Conservation (phyloP, 2,888 invertebrate species). For the Leptopterna dolabrata region DNA sequence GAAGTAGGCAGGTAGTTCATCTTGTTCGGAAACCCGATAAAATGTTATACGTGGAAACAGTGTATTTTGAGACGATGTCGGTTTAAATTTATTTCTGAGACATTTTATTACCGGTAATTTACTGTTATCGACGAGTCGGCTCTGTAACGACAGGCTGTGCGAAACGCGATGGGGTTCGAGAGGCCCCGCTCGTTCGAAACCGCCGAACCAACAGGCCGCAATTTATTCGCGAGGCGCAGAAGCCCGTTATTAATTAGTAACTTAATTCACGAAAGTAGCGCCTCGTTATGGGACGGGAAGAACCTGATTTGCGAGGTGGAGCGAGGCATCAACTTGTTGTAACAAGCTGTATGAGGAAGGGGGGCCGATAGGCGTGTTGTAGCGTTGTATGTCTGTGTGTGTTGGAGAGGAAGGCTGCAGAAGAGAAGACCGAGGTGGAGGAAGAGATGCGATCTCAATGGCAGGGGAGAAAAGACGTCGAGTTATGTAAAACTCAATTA, state of each 20-base stretch:
- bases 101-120: no score
- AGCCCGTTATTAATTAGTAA: constrained; percentile 45
- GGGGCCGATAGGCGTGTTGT: no score
- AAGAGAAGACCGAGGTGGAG: neutral
- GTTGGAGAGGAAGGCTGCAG: neutral
- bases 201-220: constrained; percentile 9
- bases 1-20: no score
- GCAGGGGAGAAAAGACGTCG: neutral
- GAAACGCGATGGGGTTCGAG: neutral
- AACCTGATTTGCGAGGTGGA: constrained; percentile 44
- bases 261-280: constrained; percentile 32
- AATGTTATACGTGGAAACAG: no score
- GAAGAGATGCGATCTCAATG: neutral
- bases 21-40: no score
- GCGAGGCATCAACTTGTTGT: neutral
- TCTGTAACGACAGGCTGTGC: neutral
- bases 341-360: no score
- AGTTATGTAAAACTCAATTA: constrained; percentile 49
- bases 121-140: no score
- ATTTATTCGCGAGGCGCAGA: constrained; percentile 28
- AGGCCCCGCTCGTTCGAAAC: neutral
- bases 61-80: no score
- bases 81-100: no score
- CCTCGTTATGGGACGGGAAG: constrained; percentile 14
- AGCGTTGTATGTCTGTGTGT: no score